phyloP scores from a whole-genome alignment of 1,140 invertebrate genomes.

The Colletes gigas region DNA sequence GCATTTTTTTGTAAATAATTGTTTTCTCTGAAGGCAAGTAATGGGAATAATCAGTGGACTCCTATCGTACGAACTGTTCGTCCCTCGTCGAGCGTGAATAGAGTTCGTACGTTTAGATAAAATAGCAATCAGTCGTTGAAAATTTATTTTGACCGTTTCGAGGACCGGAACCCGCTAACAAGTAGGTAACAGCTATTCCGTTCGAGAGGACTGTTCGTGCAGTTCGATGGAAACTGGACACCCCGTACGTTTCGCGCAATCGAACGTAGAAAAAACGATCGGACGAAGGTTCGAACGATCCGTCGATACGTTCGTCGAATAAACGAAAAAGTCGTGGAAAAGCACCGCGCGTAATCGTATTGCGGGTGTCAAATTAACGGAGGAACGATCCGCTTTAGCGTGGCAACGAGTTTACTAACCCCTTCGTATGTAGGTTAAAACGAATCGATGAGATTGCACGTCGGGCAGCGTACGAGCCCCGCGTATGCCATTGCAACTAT shows the following conservation, averaged over 20 bases:
- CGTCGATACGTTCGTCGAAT: background rate
- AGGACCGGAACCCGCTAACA: too few species aligned
- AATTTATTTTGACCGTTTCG: too few species aligned
- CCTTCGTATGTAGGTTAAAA: slow-evolving; percentile 68
- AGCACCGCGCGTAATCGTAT: background rate
- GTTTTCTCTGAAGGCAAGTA: too few species aligned
- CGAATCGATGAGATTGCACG: slow-evolving; percentile 73
- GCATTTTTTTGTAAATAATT: too few species aligned
- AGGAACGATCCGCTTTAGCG: slow-evolving; percentile 37
- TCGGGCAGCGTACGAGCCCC: slow-evolving; percentile 37
- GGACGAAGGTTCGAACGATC: background rate
- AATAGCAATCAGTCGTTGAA: too few species aligned
- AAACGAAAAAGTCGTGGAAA: background rate
- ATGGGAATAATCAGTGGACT: too few species aligned
- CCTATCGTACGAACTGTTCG: too few species aligned
- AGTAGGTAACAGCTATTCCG: too few species aligned
- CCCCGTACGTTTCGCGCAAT: background rate
- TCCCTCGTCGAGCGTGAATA: too few species aligned
- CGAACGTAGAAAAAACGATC: background rate
- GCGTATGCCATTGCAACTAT: slow-evolving; percentile 54
- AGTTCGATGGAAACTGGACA: too few species aligned
- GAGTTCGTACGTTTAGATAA: too few species aligned
- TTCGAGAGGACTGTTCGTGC: too few species aligned
- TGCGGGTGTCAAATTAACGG: slow-evolving; percentile 2
- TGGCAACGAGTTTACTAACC: slow-evolving; percentile 73